Conservation (phyloP, 2,113 vertebrate genomes). For the Suncus etruscus region DNA sequence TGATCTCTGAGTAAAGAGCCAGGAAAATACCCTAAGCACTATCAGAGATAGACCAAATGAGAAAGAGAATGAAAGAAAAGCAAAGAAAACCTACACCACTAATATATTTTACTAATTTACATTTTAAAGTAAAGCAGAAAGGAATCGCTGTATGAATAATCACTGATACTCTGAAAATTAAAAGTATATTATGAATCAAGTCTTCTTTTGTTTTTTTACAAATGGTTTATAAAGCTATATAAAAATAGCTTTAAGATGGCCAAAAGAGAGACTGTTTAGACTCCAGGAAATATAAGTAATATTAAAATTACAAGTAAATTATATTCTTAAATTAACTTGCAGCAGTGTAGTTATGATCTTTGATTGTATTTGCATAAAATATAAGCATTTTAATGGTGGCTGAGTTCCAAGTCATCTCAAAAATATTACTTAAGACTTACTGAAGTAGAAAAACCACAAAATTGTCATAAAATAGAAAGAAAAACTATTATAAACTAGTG, state of each 20-base stretch:
- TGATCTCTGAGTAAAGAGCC: no score
- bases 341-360: background rate
- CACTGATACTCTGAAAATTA: slow-evolving; percentile 12
- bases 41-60: no score
- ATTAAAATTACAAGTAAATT: slow-evolving; percentile 43
- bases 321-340: slow-evolving; percentile 16
- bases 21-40: no score
- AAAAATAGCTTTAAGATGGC: slow-evolving; percentile 40
- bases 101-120: background rate
- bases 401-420: slow-evolving; percentile 15
- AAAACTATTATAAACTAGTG: slow-evolving; percentile 41
- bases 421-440: slow-evolving; percentile 6
- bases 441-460: slow-evolving; percentile 53
- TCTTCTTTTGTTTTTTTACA: slow-evolving; percentile 44
- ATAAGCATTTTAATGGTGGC: background rate
- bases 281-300: slow-evolving; percentile 23
- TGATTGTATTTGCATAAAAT: background rate
- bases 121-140: slow-evolving; percentile 46
- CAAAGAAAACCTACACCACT: background rate
- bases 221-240: background rate
- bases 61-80: no score
- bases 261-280: slow-evolving; percentile 38
- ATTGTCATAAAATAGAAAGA: background rate
- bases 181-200: background rate
- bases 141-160: background rate